phyloP scores from a whole-genome alignment of 2,113 vertebrate species.

The Benitochromis conjunctus region DNA sequence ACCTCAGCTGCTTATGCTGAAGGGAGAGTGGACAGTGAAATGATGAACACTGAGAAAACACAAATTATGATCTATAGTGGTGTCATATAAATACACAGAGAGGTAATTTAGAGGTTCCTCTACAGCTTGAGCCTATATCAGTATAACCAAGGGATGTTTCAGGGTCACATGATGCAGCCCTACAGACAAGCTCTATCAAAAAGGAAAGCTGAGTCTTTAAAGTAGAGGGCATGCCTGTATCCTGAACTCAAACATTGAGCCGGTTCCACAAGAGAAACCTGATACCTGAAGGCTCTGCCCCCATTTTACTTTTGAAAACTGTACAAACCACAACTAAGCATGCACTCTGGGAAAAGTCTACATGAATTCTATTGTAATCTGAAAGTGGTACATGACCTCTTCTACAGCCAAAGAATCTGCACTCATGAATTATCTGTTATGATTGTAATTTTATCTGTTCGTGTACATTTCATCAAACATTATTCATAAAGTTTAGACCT shows the following conservation, averaged over 20 bases:
- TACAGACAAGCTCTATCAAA: neutral
- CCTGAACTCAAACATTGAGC: neutral
- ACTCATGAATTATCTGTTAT: fast-evolving
- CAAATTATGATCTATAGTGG: neutral
- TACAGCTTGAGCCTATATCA: neutral
- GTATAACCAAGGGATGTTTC: neutral
- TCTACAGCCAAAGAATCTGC: neutral
- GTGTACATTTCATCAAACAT: neutral
- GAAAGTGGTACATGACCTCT: neutral
- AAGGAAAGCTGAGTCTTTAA: neutral
- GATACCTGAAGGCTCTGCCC: neutral
- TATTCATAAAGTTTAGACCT: neutral
- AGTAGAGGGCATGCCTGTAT: neutral
- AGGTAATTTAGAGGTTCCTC: neutral
- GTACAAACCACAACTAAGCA: neutral
- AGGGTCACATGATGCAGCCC: neutral
- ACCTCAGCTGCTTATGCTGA: neutral
- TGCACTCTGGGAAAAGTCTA: neutral
- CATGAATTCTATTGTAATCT: neutral
- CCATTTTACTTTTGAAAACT: neutral
- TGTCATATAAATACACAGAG: neutral
- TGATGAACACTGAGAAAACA: neutral
- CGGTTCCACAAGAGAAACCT: neutral
- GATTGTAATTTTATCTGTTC: neutral
- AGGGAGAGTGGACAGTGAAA: neutral